These are phyloP conservation scores for Vesta saturnalis DNA, from an alignment of 2,888 invertebrate genomes.

Conservation along the genomic window DNA sequence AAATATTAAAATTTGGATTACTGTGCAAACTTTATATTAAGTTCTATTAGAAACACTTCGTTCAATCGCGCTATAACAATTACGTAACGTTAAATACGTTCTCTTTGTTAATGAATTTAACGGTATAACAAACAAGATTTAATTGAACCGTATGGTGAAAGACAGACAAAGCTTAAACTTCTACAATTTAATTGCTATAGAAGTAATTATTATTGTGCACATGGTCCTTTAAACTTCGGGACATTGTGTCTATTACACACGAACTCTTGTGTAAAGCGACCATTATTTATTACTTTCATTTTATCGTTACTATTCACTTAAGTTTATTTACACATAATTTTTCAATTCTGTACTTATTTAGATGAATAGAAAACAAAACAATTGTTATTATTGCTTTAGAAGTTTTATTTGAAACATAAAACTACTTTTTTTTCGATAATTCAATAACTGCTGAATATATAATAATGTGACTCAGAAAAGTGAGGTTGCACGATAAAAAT, in stretches of 20 bases:
- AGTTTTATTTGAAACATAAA: no score
- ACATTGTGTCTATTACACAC: conserved; percentile 22
- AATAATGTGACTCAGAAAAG: no score
- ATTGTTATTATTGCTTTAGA: no score
- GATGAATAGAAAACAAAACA: no score
- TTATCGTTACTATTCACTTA: no score
- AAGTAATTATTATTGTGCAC: conserved; percentile 28
- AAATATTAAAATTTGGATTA: no score
- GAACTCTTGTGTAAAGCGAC: no score
- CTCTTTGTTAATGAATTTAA: conserved; percentile 30
- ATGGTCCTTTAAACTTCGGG: conserved; percentile 29
- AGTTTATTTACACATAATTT: no score
- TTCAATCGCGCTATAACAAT: neutral
- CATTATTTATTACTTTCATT: neutral
- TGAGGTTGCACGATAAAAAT: no score
- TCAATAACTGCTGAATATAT: no score
- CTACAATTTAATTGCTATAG: conserved; percentile 32
- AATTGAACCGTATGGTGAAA: conserved; percentile 34
- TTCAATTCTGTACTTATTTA: no score
- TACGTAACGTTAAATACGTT: conserved; percentile 18
- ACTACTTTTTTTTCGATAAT: no score
- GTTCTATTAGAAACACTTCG: neutral
- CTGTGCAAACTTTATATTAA: neutral
- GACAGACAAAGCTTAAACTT: conserved; percentile 32
- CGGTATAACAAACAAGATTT: conserved; percentile 33